These are phyloP conservation scores for Diglossa brunneiventris DNA, from an alignment of 2,113 vertebrate genomes.

Conservation along the genomic window DNA sequence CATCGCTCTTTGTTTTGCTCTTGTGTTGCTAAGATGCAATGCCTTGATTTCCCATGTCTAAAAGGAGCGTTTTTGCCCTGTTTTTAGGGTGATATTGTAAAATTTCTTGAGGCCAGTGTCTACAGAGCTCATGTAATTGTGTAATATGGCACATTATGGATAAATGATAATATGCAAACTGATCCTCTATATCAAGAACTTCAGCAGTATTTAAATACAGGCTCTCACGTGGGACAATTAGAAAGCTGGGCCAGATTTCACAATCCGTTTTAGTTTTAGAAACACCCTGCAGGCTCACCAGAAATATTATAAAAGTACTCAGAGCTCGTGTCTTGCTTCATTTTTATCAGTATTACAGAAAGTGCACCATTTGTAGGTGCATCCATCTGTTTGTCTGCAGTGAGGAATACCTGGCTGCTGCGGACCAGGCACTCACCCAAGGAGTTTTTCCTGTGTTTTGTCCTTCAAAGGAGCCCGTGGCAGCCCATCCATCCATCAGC, in stretches of 20 bases:
- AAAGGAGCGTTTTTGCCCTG: not conserved
- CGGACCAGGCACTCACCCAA: not conserved
- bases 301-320: not conserved
- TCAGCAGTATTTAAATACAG: not conserved
- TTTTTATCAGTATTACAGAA: not conserved
- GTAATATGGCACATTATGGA: not conserved
- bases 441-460: not conserved
- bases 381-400: not conserved
- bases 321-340: not conserved
- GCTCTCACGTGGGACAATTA: not conserved
- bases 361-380: not conserved
- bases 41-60: rapidly evolving
- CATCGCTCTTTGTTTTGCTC: rapidly evolving
- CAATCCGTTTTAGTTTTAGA: not conserved
- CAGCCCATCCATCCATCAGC: not conserved
- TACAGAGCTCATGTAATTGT: not conserved
- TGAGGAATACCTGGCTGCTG: not conserved
- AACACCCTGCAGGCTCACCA: not conserved
- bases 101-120: not conserved
- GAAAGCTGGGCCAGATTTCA: constrained; percentile 2
- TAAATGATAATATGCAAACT: not conserved
- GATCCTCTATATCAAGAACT: not conserved
- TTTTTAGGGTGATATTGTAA: not conserved
- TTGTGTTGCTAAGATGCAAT: not conserved
- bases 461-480: not conserved